Evolutionary conservation across 2,113 vertebrate genomes (phyloP), one percentile per base, ranked within the genome.

Genomic region (Sakesphorus luctuosus): DNA sequence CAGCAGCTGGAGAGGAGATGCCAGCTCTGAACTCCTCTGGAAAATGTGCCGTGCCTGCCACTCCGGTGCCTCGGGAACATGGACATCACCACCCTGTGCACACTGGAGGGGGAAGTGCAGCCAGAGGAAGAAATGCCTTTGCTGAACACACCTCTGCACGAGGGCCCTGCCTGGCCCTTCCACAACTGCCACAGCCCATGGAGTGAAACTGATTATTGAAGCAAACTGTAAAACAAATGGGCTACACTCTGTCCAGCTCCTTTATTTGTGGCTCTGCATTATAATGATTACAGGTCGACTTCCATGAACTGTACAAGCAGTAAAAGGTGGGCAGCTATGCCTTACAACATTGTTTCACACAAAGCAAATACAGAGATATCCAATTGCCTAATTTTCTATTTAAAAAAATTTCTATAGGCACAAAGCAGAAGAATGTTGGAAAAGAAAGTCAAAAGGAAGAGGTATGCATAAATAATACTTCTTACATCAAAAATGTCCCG

Each of bases 401-500:
- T 94, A 56, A 92, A 97, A 98, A 98, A 98, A 90, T 85, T 11
- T 53, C 97, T 97, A 98, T 92, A 97, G 97, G 98, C 97, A 97
- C 96, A 96, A 97, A 97, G 97, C 97, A 98, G 96, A 96, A 96
- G 92, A 94, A 94, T 76, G 94, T 62, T 96, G 96, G 79, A 95
- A 90, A 92, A 96, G 71, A 94, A 95, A 94, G 61, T 44, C 24
- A 67, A 73, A 73, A 91, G 96, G 94, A 90, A 97, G 89, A 97
- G 86, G 93, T 96, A 97, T 65, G 97, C 97, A 98, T 98, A 98
- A 98, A 98, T 97, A 98, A 96, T 97, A 96, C 92, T 97, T 98
- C 97, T 98, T 98, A 98, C 97, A 98, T 97, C 97, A 97, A 97
- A 98, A 97, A 92, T 94, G 95, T 97, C 96, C 96, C 96, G 71